Base-by-base conservation (phyloP, 2,113 vertebrate species). In the Dinomys branickii region DNA sequence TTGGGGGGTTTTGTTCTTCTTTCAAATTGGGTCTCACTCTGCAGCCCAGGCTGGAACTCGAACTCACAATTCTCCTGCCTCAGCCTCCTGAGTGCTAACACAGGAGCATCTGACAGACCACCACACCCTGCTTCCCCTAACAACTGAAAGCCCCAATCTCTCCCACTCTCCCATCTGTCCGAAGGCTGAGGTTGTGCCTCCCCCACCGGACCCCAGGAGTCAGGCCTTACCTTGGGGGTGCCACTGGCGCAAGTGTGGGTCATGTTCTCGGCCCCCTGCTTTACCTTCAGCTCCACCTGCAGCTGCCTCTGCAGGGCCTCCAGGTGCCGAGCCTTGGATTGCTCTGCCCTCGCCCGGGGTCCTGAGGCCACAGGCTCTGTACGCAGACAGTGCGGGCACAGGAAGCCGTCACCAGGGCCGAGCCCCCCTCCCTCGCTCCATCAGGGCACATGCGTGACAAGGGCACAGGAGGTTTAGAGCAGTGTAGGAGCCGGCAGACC, bases 241-340 rank as follows among this genome's bases (percentile, higher is more conserved):
- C 98, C 97, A 26, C 97, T 98, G 90, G 99, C 98, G 82, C 99
- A 99, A 10, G 99, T 99, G 94, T 99, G 99, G 81, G 99, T 99
- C 98, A 99, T 99, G 94, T 99, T 99, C 98, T 99, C 99, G 0
- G 99, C 99, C 10, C 99, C 99, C 98, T 99, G 99, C 85, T 99
- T 99, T n/a, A 99, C 99, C 96, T 99, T 99, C 94, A 99, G 98
- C 98, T 99, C 99, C 87, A 99, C 99, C 19, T 99, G 99, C 50
- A 99, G 98, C 98, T 99, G 99, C 92, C 99, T 99, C 98, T 98
- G 99, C 58, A 99, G 98, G n/a, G 99, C 99, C 94, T 99, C 98
- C 87, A 99, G 93, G 38, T 99, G 99, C 78, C 97, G 97, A 50
- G 98, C 97, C 88, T 98, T 94, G 0, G 99, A 99, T 73, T 97